Percentiles rank a stretch among this genome's conserved stretches.
phyloP scores from a whole-genome alignment of 2,797 vertebrate species.

The Ibycter americanus region DNA sequence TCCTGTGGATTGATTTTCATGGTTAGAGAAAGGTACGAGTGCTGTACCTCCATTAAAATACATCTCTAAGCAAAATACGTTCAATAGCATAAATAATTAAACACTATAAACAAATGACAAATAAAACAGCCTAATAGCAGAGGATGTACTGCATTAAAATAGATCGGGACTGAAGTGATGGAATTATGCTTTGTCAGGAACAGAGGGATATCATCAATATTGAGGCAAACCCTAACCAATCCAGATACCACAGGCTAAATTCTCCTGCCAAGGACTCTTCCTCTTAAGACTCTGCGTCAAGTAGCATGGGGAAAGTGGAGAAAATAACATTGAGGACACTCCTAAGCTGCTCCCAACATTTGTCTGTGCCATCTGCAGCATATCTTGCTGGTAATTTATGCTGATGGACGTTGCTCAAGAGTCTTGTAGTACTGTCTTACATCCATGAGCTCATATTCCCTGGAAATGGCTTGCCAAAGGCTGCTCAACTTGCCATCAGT shows the following conservation, averaged over 20 bases:
- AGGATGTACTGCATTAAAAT: constrained; percentile 4
- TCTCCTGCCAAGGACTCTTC: background rate
- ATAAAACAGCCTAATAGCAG: constrained; percentile 28
- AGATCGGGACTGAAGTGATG: background rate
- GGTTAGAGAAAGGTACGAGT: background rate
- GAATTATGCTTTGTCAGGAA: background rate
- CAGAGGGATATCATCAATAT: background rate
- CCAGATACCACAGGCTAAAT: background rate
- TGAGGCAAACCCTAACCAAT: background rate
- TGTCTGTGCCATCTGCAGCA: background rate
- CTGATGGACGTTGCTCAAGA: background rate
- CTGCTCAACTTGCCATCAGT: background rate
- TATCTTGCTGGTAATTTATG: background rate
- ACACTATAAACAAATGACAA: background rate
- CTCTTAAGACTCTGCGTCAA: background rate
- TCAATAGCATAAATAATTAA: constrained; percentile 47
- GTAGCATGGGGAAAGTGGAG: background rate
- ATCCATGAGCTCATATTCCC: background rate
- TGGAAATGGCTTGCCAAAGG: background rate
- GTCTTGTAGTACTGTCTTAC: background rate
- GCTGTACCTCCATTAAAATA: background rate
- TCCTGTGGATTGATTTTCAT: background rate
- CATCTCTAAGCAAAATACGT: background rate
- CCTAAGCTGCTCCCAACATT: background rate
- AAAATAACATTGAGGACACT: background rate